Evolutionary conservation across 2,888 invertebrate species (phyloP).

Genomic region (Drosophila meridiana): DNA sequence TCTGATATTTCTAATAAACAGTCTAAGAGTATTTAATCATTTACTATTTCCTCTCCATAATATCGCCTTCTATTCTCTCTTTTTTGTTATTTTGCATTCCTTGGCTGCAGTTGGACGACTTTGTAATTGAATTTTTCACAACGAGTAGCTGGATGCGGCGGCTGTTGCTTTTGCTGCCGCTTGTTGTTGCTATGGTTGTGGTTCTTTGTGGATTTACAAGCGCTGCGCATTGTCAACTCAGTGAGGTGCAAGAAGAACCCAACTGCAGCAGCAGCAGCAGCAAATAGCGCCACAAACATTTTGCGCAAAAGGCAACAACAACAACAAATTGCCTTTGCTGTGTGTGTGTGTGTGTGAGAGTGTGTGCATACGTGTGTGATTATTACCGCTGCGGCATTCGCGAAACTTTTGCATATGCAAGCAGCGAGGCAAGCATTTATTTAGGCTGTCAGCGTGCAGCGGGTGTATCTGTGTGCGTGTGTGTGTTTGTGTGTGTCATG

Average conservation of each 20-base stretch:
- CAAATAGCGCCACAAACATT: slow-evolving; percentile 65
- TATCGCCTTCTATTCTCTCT: neutral
- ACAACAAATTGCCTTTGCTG: slow-evolving; percentile 44
- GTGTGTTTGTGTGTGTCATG: slow-evolving; percentile 31
- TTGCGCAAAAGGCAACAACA: slow-evolving; percentile 51
- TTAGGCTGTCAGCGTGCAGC: neutral
- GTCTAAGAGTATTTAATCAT: slow-evolving; percentile 16
- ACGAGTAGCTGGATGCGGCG: slow-evolving; percentile 43
- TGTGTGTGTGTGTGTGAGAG: slow-evolving; percentile 4
- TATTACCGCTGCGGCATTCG: slow-evolving; percentile 56
- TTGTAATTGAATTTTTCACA: slow-evolving; percentile 78
- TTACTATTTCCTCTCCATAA: neutral
- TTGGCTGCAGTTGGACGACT: slow-evolving; percentile 60
- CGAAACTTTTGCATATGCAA: slow-evolving; percentile 53
- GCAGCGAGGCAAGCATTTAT: slow-evolving; percentile 15
- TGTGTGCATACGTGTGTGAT: slow-evolving; percentile 32
- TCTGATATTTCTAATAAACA: too few relatives aligned
- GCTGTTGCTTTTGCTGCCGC: slow-evolving; percentile 8
- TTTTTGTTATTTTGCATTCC: slow-evolving; percentile 59
- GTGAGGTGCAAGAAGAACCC: slow-evolving; percentile 37
- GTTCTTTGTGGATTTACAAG: slow-evolving; percentile 55
- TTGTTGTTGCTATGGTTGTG: slow-evolving; percentile 44
- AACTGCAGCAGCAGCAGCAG: slow-evolving; percentile 13
- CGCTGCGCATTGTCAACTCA: slow-evolving; percentile 63
- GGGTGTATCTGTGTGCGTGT: neutral